Percentiles rank a stretch among this genome's conserved stretches.
phyloP scores from a whole-genome alignment of 2,113 vertebrate species.

The Menidia beryllina region DNA sequence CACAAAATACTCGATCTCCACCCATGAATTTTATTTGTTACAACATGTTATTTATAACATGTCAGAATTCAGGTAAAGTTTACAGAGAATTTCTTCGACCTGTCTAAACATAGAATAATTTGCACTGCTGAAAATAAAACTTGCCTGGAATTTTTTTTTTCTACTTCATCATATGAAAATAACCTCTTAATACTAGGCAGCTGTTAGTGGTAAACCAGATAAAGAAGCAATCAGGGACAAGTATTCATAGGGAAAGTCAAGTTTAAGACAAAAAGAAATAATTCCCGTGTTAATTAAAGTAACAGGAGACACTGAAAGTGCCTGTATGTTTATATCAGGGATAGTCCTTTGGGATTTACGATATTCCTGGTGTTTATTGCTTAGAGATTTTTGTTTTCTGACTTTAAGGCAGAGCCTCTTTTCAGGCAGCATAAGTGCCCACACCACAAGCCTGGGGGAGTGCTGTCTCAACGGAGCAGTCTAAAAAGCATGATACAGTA shows the following conservation, averaged over 20 bases:
- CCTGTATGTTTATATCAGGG: not conserved
- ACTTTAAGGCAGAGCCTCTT: constrained; percentile 12
- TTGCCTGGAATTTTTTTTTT: constrained; percentile 25
- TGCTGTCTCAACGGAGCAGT: not conserved
- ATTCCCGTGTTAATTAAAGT: not conserved
- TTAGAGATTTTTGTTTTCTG: not conserved
- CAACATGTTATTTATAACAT: no score
- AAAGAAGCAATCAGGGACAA: constrained; percentile 29
- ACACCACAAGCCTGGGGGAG: not conserved
- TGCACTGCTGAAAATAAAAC: constrained; percentile 25
- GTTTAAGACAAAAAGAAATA: not conserved
- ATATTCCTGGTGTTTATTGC: constrained; percentile 1
- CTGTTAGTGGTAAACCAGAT: constrained; percentile 16
- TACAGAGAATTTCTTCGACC: not conserved
- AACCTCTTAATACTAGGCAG: constrained; percentile 19
- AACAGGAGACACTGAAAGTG: not conserved
- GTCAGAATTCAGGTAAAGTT: no score
- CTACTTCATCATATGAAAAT: constrained; percentile 36
- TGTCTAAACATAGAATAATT: not conserved
- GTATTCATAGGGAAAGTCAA: constrained; percentile 42
- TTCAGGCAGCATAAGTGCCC: not conserved
- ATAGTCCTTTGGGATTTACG: constrained; percentile 6
- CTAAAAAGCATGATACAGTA: not conserved
- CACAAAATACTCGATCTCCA: not conserved
- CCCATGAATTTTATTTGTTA: not conserved